Conservation (phyloP, 1,140 invertebrate genomes). For the Phortica variegata region DNA sequence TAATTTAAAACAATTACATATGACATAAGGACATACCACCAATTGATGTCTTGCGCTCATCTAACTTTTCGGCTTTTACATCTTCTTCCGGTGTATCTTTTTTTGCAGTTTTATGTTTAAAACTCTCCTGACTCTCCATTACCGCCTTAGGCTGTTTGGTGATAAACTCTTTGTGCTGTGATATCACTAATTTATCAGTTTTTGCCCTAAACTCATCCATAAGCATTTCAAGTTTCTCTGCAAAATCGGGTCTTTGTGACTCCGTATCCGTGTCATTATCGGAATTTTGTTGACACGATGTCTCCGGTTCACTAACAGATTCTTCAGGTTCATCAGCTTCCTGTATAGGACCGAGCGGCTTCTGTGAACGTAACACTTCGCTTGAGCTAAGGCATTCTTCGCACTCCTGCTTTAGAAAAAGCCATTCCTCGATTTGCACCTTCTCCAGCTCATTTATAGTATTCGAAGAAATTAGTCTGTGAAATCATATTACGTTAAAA, state of each 20-base stretch:
- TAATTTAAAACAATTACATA: neutral
- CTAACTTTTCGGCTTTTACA: conserved; percentile 18
- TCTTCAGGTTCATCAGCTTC: conserved; percentile 64
- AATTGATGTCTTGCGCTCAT: conserved; percentile 36
- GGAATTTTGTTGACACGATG: conserved; percentile 61
- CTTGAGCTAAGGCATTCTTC: conserved; percentile 76
- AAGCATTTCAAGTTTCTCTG: conserved; percentile 69
- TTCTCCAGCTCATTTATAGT: conserved; percentile 62
- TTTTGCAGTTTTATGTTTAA: conserved; percentile 11
- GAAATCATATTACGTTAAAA: conserved; percentile 28
- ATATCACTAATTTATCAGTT: conserved; percentile 67
- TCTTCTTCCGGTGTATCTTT: neutral
- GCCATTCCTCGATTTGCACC: conserved; percentile 81
- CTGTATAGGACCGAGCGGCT: conserved; percentile 66
- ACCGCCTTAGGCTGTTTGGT: conserved; percentile 53
- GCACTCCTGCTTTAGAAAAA: conserved; percentile 81
- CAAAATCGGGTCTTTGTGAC: conserved; percentile 65
- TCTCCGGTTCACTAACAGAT: conserved; percentile 58
- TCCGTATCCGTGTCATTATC: conserved; percentile 66
- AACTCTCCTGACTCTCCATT: conserved; percentile 42
- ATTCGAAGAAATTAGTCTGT: conserved; percentile 60
- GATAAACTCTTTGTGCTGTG: conserved; percentile 63
- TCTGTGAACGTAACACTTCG: conserved; percentile 57
- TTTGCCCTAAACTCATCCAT: conserved; percentile 71
- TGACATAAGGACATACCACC: conserved; percentile 23